Conservation (phyloP, 2,888 invertebrate species). For the Linnaemya tessellans region DNA sequence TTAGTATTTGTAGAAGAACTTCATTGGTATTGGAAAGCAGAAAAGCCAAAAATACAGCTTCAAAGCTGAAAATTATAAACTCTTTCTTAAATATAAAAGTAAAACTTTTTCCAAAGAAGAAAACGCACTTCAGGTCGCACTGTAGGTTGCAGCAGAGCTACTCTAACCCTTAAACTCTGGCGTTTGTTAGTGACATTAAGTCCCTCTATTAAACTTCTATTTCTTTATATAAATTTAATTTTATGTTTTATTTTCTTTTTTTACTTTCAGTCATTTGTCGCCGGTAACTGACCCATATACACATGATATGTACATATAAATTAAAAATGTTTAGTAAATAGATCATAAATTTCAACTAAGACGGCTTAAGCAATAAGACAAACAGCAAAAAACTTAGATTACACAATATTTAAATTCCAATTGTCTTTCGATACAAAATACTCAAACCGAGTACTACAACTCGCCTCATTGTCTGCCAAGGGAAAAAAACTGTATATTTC, state of each 20-base stretch:
- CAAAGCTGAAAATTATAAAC: too few relatives aligned
- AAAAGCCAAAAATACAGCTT: too few relatives aligned
- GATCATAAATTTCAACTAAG: conserved; percentile 44
- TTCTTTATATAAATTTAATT: too few relatives aligned
- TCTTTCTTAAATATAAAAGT: too few relatives aligned
- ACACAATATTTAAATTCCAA: conserved; percentile 50
- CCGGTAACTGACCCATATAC: conserved; percentile 39
- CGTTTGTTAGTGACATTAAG: neutral
- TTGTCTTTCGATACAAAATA: conserved; percentile 17
- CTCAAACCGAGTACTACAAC: neutral
- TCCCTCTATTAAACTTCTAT: neutral
- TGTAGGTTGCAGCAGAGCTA: too few relatives aligned
- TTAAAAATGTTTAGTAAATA: conserved; percentile 37
- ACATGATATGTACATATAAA: neutral
- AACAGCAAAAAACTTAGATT: conserved; percentile 39
- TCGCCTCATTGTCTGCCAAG: conserved; percentile 53
- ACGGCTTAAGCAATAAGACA: conserved; percentile 23
- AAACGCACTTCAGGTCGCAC: too few relatives aligned
- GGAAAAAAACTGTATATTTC: conserved; percentile 2
- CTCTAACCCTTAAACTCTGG: neutral
- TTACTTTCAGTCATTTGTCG: neutral
- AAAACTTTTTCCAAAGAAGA: too few relatives aligned
- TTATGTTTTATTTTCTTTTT: neutral
- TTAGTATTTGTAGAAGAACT: too few relatives aligned
- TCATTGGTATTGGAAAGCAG: too few relatives aligned